Evolutionary conservation across 2,888 invertebrate genomes (phyloP).

Genomic region (Phyto melanocephala): DNA sequence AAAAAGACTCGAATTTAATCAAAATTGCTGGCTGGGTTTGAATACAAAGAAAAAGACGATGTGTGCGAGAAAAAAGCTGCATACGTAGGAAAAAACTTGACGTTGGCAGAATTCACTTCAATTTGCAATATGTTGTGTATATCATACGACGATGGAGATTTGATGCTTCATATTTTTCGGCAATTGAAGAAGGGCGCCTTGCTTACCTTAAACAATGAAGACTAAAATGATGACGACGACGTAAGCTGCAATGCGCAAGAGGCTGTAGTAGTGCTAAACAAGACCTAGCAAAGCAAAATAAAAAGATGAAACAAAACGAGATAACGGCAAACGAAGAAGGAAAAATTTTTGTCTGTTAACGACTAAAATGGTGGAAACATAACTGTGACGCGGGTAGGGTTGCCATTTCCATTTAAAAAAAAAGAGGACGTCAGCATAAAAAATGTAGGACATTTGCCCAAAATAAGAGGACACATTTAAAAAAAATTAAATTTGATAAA

Average conservation of each 20-base stretch:
- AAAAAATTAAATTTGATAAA: too few species aligned
- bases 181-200: not conserved
- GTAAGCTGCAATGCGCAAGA: not conserved
- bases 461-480: too few species aligned
- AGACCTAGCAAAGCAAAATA: not conserved
- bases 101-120: slow-evolving; percentile 17
- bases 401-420: too few species aligned
- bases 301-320: not conserved
- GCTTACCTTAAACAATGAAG: slow-evolving; percentile 9
- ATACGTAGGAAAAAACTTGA: slow-evolving; percentile 35
- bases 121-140: slow-evolving; percentile 39
- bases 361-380: not conserved
- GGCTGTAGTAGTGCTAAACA: not conserved
- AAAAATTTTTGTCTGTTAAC: not conserved
- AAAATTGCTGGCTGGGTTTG: slow-evolving; percentile 53
- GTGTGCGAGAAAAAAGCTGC: slow-evolving; percentile 32
- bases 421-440: too few species aligned
- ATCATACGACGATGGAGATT: slow-evolving; percentile 25
- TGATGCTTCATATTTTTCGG: not conserved
- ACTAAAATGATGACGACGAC: not conserved
- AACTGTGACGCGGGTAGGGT: too few species aligned
- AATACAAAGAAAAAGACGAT: slow-evolving; percentile 28
- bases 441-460: too few species aligned
- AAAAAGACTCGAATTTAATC: too few species aligned
- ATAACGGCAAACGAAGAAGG: not conserved